Conservation (phyloP, 35 echinoderm and acorn worm genomes). For the Ophiothrix spiculata region DNA sequence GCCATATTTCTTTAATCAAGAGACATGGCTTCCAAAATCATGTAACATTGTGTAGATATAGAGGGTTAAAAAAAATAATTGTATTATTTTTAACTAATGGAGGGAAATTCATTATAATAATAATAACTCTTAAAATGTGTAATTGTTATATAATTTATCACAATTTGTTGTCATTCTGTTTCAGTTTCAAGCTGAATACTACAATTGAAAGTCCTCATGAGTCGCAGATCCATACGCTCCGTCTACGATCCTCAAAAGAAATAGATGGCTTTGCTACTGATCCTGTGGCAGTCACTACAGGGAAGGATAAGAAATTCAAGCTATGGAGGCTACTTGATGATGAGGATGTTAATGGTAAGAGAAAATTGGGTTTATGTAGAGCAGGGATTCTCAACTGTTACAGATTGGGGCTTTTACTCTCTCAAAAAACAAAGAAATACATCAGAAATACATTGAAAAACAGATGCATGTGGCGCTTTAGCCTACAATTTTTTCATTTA, state of each 20-base stretch:
- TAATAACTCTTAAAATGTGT: neutral
- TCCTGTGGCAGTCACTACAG: slow-evolving; percentile 58
- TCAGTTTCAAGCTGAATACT: slow-evolving; percentile 84
- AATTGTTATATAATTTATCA: neutral
- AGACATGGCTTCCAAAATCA: neutral
- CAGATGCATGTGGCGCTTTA: too few relatives aligned
- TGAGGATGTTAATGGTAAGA: slow-evolving; percentile 58
- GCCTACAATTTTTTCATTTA: too few relatives aligned
- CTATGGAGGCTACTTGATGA: slow-evolving; percentile 64
- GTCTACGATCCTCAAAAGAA: slow-evolving; percentile 40
- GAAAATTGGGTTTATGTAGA: too few relatives aligned
- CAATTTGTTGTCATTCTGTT: slow-evolving; percentile 10
- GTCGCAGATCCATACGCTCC: slow-evolving; percentile 25
- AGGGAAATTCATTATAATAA: neutral
- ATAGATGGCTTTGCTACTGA: neutral
- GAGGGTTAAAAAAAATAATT: neutral
- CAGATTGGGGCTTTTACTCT: too few relatives aligned
- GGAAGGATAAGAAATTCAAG: slow-evolving; percentile 83
- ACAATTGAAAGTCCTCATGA: slow-evolving; percentile 66
- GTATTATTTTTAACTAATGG: neutral
- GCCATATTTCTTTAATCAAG: neutral
- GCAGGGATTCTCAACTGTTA: too few relatives aligned
- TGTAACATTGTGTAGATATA: neutral
- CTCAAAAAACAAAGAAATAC: too few relatives aligned
- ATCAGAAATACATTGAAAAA: too few relatives aligned